Conservation (phyloP, 1,140 invertebrate species). For the Hycleus phaleratus region DNA sequence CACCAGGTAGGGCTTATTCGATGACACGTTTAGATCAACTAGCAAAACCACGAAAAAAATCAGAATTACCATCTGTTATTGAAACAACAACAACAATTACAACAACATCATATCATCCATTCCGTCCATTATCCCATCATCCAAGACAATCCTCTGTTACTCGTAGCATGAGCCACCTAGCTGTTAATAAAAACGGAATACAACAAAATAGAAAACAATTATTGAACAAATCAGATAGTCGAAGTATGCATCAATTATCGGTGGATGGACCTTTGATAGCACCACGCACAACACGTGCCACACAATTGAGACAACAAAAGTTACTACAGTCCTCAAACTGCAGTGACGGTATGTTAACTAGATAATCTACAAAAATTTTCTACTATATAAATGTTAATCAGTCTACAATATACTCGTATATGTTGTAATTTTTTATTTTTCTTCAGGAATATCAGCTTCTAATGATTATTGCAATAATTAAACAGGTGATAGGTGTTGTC, state of each 20-base stretch:
- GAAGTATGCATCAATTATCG: slow-evolving; percentile 61
- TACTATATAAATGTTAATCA: too few species aligned
- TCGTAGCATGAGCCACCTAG: slow-evolving; percentile 63
- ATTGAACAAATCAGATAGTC: slow-evolving; percentile 38
- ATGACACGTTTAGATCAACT: slow-evolving; percentile 85
- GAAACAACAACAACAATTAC: slow-evolving; percentile 34
- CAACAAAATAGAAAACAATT: slow-evolving; percentile 25
- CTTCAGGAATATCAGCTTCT: too few species aligned
- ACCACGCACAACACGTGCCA: slow-evolving; percentile 36
- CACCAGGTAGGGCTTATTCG: slow-evolving; percentile 82
- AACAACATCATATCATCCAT: background rate
- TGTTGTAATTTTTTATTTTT: too few species aligned
- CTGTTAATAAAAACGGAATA: slow-evolving; percentile 31
- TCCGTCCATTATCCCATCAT: slow-evolving; percentile 26
- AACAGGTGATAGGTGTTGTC: too few species aligned
- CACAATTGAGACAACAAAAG: slow-evolving; percentile 38
- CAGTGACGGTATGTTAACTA: slow-evolving; percentile 31
- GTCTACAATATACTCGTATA: too few species aligned
- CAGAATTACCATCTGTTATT: slow-evolving; percentile 47
- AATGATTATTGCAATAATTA: too few species aligned
- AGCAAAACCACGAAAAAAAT: slow-evolving; percentile 59
- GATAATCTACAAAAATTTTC: background rate
- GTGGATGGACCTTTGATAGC: slow-evolving; percentile 33
- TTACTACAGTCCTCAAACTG: slow-evolving; percentile 25
- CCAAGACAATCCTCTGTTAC: slow-evolving; percentile 40